Evolutionary conservation across 2,113 vertebrate genomes (phyloP).

Genomic region (Corythornis cristatus): DNA sequence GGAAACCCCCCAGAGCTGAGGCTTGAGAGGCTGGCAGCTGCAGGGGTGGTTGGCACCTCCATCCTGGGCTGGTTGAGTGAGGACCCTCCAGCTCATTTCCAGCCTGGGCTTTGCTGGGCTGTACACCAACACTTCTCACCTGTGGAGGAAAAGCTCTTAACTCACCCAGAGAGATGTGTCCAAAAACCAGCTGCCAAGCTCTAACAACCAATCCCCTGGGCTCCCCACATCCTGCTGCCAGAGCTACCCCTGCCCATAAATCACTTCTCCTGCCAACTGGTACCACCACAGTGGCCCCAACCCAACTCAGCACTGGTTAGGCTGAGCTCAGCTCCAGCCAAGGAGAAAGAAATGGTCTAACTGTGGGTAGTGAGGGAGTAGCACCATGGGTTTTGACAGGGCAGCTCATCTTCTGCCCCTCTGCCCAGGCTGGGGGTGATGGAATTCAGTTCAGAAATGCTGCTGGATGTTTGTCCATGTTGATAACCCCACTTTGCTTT

Average conservation of each 20-base stretch:
- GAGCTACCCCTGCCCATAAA: neutral
- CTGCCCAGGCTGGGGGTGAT: neutral
- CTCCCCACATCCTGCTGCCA: neutral
- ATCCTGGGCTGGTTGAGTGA: neutral
- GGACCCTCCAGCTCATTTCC: neutral
- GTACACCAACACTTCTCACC: rapidly evolving
- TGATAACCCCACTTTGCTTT: neutral
- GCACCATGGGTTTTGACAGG: neutral
- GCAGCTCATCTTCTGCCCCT: neutral
- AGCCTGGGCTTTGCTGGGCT: neutral
- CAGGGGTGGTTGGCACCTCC: neutral
- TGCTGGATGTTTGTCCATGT: neutral
- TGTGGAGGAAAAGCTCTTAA: neutral
- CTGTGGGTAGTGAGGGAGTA: rapidly evolving
- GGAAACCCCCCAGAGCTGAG: rapidly evolving
- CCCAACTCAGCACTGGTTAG: rapidly evolving
- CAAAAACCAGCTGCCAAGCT: neutral
- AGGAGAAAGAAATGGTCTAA: neutral
- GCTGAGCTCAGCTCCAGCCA: neutral
- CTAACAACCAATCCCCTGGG: neutral
- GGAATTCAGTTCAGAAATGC: neutral
- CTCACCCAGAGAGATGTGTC: neutral
- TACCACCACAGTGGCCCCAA: rapidly evolving
- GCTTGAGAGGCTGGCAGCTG: neutral
- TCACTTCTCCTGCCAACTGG: neutral